A percentile compares a stretch with the other conserved stretches of the same genome.
Evolutionary conservation across 2,888 invertebrate genomes (phyloP).

Genomic region (Lepas anatifera): DNA sequence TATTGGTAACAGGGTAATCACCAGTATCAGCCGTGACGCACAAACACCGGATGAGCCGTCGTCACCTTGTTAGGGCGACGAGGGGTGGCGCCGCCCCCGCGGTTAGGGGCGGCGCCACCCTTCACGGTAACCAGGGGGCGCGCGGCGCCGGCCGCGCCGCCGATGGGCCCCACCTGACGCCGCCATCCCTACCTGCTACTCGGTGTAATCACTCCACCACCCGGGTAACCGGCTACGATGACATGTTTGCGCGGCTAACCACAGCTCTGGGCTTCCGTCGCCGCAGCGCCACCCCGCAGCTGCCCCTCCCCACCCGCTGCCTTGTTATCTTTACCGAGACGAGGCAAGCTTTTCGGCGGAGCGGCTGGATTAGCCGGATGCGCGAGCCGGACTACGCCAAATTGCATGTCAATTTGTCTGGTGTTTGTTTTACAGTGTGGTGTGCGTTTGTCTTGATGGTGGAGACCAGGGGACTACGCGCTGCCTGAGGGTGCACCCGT

Average conservation of each 20-base stretch:
- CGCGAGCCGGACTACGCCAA: background rate
- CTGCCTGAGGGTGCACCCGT: too few relatives aligned
- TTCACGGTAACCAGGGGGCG: too few relatives aligned
- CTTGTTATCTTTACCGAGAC: too few relatives aligned
- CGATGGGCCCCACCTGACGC: background rate
- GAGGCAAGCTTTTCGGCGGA: background rate
- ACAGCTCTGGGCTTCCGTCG: background rate
- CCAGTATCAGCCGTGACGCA: too few relatives aligned
- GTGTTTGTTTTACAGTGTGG: background rate
- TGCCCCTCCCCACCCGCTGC: too few relatives aligned
- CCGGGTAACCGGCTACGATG: background rate
- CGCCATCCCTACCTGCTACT: background rate
- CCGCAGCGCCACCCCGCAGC: background rate
- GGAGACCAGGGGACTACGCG: background rate
- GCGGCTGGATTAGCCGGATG: background rate
- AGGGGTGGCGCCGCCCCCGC: background rate
- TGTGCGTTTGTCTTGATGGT: background rate
- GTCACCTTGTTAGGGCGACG: background rate
- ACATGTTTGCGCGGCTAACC: background rate
- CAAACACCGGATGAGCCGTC: background rate
- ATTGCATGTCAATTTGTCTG: slow-evolving; percentile 6
- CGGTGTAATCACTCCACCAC: background rate
- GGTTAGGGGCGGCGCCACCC: too few relatives aligned
- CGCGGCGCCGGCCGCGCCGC: background rate
- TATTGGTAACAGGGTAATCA: too few relatives aligned